Evolutionary conservation across 2,113 vertebrate species (phyloP).

Genomic region (Microcebus lehilahytsara): DNA sequence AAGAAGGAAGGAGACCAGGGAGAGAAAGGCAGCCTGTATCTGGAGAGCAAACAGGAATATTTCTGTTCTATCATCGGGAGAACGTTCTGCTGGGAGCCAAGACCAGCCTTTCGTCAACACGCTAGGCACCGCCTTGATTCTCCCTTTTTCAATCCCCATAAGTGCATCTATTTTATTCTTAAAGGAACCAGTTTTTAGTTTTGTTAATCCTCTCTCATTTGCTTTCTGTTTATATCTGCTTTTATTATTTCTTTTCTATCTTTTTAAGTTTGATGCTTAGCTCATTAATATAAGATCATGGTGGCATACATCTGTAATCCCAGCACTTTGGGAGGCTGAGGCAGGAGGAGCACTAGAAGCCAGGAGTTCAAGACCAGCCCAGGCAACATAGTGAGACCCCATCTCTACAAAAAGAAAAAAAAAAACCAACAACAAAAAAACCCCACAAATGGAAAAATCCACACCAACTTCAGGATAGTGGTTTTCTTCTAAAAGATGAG

Average conservation of each 20-base stretch:
- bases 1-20: neutral
- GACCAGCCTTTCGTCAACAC: neutral
- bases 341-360: no score
- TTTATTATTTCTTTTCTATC: neutral
- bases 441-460: neutral
- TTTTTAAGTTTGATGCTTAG: neutral
- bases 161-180: neutral
- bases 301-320: no score
- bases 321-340: no score
- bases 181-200: neutral
- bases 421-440: no score
- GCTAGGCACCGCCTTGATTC: fast-evolving
- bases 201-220: neutral
- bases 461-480: neutral
- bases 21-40: neutral
- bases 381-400: no score
- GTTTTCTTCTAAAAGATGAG: neutral
- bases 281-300: neutral
- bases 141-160: neutral
- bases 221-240: neutral
- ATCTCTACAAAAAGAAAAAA: no score
- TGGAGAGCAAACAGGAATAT: neutral
- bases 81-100: neutral
- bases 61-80: neutral
- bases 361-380: no score